phyloP scores from a whole-genome alignment of 2,888 invertebrate species.

The Cenopis cana region DNA sequence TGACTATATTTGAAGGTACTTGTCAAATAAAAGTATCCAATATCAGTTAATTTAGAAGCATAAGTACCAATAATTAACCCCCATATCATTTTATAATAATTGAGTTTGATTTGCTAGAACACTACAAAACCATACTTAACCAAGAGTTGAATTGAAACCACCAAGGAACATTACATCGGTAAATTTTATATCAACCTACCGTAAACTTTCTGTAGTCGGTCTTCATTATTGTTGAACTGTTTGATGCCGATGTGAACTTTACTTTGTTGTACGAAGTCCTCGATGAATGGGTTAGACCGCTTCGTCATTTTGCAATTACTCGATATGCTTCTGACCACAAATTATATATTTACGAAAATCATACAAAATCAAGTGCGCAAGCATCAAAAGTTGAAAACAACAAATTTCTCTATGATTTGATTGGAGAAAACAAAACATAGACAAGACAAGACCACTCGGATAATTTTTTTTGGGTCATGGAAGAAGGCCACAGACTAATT shows the following conservation, averaged over 20 bases:
- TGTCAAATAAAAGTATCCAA: not conserved
- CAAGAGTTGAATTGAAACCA: not conserved
- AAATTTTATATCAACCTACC: constrained; percentile 56
- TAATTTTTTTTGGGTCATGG: too few relatives aligned
- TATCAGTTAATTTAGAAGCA: not conserved
- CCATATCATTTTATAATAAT: too few relatives aligned
- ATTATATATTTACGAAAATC: not conserved
- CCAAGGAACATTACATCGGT: not conserved
- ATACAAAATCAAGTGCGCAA: not conserved
- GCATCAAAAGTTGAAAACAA: too few relatives aligned
- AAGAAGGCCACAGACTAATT: too few relatives aligned
- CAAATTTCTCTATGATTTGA: too few relatives aligned
- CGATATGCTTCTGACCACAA: not conserved
- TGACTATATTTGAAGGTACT: not conserved
- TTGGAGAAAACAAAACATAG: too few relatives aligned
- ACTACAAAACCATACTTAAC: not conserved
- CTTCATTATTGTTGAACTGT: constrained; percentile 76
- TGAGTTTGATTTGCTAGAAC: not conserved
- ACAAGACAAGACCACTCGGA: too few relatives aligned
- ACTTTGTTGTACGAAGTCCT: constrained; percentile 76
- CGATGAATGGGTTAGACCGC: constrained; percentile 72
- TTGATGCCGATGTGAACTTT: constrained; percentile 75
- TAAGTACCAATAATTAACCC: too few relatives aligned
- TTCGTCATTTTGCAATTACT: constrained; percentile 65
- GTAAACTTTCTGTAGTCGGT: constrained; percentile 73